Percentiles rank a stretch among this genome's conserved stretches.
phyloP scores from a whole-genome alignment of 1,140 invertebrate genomes.

The Antheraea pernyi region DNA sequence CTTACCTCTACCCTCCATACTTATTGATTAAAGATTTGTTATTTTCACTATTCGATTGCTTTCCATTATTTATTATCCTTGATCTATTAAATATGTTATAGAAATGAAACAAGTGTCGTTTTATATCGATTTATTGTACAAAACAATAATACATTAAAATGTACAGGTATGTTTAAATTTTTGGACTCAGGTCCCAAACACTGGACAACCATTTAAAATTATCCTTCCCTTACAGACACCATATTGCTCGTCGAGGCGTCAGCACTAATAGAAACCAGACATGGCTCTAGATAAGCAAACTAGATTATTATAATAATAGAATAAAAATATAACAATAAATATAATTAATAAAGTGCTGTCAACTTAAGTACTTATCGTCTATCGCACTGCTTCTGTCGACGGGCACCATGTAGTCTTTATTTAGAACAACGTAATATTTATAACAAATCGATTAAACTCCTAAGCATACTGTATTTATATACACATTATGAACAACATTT shows the following conservation, averaged over 20 bases:
- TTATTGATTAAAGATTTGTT: too few species aligned
- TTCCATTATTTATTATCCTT: too few species aligned
- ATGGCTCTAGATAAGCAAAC: conserved; percentile 76
- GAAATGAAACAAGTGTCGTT: conserved; percentile 64
- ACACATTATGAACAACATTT: conserved; percentile 73
- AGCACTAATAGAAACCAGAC: conserved; percentile 75
- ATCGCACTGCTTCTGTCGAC: conserved; percentile 76
- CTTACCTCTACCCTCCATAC: too few species aligned
- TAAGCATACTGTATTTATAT: conserved; percentile 77
- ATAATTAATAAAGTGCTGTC: conserved; percentile 76
- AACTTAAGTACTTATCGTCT: conserved; percentile 78
- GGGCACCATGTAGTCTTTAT: conserved; percentile 78
- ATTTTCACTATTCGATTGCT: too few species aligned
- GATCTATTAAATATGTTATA: too few species aligned
- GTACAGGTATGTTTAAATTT: conserved; percentile 80
- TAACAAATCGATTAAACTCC: conserved; percentile 77
- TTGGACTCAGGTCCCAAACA: conserved; percentile 76
- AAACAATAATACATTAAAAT: conserved; percentile 81
- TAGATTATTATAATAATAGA: conserved; percentile 68
- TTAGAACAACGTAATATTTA: conserved; percentile 69
- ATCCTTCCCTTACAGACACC: conserved; percentile 76
- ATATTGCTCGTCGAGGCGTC: conserved; percentile 77
- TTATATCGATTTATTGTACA: conserved; percentile 81
- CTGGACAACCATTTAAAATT: conserved; percentile 69
- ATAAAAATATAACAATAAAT: conserved; percentile 78